Conservation (phyloP, 2,113 vertebrate species). For the Glareola pratincola region DNA sequence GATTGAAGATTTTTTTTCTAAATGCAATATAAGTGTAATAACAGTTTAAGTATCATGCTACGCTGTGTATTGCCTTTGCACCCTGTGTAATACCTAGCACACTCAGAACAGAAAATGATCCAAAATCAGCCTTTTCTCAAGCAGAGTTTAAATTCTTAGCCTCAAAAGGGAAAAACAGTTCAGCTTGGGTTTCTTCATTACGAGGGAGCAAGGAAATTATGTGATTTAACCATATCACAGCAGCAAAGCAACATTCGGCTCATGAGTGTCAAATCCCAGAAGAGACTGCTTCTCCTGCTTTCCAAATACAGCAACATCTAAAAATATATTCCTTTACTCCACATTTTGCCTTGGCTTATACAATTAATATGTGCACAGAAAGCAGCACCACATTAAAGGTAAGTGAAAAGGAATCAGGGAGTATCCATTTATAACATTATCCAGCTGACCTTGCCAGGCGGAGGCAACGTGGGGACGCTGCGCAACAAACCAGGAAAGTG, state of each 20-base stretch:
- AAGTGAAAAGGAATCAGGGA: not conserved
- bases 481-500: not conserved
- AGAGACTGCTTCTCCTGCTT: not conserved
- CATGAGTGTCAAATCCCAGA: conserved; percentile 27
- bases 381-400: not conserved
- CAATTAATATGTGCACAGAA: not conserved
- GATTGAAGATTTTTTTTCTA: conserved; percentile 52
- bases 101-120: conserved; percentile 58
- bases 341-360: not conserved
- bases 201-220: conserved; percentile 54
- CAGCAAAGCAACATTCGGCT: conserved; percentile 7
- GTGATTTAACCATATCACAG: conserved; percentile 58
- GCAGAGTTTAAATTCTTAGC: conserved; percentile 64
- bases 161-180: conserved; percentile 21
- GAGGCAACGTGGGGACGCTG: not conserved
- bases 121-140: conserved; percentile 66
- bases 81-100: conserved; percentile 65
- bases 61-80: conserved; percentile 52
- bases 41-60: conserved; percentile 47
- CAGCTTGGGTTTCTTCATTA: conserved; percentile 47
- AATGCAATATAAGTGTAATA: conserved; percentile 57
- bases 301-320: conserved; percentile 23
- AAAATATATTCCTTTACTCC: conserved; percentile 19
- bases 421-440: not conserved
- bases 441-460: not conserved